Conservation (phyloP, 1,140 invertebrate species). For the Procambarus clarkii region DNA sequence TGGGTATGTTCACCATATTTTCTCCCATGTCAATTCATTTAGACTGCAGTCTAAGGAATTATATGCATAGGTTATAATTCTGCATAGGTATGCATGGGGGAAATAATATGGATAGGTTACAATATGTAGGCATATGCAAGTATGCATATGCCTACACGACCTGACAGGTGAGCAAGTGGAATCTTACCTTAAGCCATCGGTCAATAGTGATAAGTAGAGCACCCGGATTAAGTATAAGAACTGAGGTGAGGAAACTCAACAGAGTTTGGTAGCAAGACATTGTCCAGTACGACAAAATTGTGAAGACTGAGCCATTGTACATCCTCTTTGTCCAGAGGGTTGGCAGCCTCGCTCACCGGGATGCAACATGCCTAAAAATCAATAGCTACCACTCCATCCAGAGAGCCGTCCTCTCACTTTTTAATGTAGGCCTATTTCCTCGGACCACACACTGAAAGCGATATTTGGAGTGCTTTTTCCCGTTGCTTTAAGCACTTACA, state of each 20-base stretch:
- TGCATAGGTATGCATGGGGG: too few species aligned
- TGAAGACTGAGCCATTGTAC: not conserved
- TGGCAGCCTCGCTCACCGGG: conserved; percentile 38
- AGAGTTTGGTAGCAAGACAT: not conserved
- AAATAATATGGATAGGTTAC: too few species aligned
- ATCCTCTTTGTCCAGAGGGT: conserved; percentile 43
- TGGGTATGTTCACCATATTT: too few species aligned
- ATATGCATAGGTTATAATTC: too few species aligned
- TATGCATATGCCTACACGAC: not conserved
- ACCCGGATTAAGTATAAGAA: not conserved
- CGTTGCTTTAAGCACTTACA: not conserved
- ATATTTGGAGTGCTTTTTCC: not conserved
- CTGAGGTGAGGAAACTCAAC: not conserved
- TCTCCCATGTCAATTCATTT: too few species aligned
- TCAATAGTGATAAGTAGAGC: not conserved
- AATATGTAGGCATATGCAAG: too few species aligned
- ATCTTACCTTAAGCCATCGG: not conserved
- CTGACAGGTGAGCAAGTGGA: not conserved
- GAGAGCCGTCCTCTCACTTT: conserved; percentile 24
- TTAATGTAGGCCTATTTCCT: conserved; percentile 39
- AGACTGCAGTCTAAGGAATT: too few species aligned
- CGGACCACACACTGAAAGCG: not conserved
- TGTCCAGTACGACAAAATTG: not conserved
- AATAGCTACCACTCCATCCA: conserved; percentile 66
- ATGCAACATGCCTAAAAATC: conserved; percentile 70